These are phyloP conservation scores for Brachionichthys hirsutus DNA, from an alignment of 2,113 vertebrate genomes.

Conservation along the genomic window DNA sequence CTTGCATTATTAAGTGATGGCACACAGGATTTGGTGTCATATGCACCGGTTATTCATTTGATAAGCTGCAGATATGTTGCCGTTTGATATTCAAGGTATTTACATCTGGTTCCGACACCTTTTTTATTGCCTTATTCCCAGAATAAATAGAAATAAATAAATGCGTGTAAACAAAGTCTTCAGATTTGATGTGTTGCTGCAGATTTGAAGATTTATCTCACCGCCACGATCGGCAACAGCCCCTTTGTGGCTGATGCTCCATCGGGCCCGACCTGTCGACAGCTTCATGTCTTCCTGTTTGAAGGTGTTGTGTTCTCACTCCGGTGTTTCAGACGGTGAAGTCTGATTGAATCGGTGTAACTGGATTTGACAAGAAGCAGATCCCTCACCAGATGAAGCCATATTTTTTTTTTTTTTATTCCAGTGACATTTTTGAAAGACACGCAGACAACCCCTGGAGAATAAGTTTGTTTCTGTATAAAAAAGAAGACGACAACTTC, in stretches of 20 bases:
- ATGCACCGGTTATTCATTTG: no score
- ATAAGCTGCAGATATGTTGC: background rate
- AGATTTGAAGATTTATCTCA: no score
- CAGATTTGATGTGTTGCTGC: no score
- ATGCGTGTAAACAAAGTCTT: no score
- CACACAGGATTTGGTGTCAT: no score
- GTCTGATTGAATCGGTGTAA: background rate
- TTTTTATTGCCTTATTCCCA: no score
- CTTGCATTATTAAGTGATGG: background rate
- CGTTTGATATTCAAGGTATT: background rate
- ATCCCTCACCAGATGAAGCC: background rate
- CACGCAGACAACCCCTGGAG: background rate
- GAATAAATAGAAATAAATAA: no score
- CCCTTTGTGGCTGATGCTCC: background rate
- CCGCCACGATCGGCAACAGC: no score
- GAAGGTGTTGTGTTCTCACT: background rate
- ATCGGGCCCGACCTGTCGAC: background rate
- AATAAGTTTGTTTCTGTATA: background rate
- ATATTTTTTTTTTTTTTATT: slow-evolving; percentile 7
- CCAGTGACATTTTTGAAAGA: background rate
- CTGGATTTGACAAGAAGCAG: slow-evolving; percentile 2
- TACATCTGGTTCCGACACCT: no score
- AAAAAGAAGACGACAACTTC: no score
- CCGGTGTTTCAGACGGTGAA: background rate
- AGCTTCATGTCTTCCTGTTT: slow-evolving; percentile 1